A percentile compares a stretch with the other conserved stretches of the same genome.
Conservation (phyloP, 2,113 vertebrate genomes). For the Takifugu flavidus region DNA sequence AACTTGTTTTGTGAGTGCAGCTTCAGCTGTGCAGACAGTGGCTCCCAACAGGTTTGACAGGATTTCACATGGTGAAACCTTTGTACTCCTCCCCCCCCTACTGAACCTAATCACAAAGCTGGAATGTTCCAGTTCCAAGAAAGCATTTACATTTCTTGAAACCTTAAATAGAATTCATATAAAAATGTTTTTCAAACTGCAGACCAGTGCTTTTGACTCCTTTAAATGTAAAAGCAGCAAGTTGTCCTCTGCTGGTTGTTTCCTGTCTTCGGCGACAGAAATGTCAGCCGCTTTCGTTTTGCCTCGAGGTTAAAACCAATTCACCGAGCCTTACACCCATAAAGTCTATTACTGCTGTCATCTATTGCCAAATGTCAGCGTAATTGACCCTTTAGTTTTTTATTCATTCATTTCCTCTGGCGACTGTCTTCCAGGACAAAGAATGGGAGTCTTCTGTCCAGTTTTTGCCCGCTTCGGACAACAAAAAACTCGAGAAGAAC, state of each 20-base stretch:
- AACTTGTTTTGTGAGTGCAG: conserved; percentile 29
- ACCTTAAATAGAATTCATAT: too few species aligned
- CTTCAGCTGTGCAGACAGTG: conserved; percentile 1
- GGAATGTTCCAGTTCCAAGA: not conserved
- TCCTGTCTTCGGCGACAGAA: too few species aligned
- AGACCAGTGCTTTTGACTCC: too few species aligned
- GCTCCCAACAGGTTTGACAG: conserved; percentile 64
- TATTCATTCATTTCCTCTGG: not conserved
- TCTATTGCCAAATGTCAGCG: not conserved
- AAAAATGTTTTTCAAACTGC: too few species aligned
- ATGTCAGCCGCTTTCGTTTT: too few species aligned
- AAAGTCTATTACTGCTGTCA: too few species aligned
- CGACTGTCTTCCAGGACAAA: conserved; percentile 51
- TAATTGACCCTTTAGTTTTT: not conserved
- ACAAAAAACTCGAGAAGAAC: conserved; percentile 75
- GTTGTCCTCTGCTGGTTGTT: too few species aligned
- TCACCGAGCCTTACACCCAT: too few species aligned
- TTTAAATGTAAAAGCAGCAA: too few species aligned
- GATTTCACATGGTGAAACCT: conserved; percentile 56
- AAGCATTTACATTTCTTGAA: not conserved
- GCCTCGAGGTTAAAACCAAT: too few species aligned
- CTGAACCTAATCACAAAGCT: not conserved
- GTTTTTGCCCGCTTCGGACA: conserved; percentile 69
- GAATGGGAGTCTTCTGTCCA: conserved; percentile 68
- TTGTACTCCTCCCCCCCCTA: conserved; percentile 26